Conservation (phyloP, 2,113 vertebrate species). For the Heterochromis multidens region DNA sequence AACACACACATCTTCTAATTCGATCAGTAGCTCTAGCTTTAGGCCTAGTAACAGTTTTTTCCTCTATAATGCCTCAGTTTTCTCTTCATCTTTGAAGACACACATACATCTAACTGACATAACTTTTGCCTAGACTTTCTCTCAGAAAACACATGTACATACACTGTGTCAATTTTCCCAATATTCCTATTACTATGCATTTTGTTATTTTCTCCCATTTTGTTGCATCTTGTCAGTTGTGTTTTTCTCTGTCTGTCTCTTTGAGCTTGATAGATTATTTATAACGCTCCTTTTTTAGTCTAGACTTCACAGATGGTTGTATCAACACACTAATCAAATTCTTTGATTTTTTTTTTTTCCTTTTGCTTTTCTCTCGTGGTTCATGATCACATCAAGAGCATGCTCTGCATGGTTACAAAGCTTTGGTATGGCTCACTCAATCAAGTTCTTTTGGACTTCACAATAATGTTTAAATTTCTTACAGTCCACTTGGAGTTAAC, state of each 20-base stretch:
- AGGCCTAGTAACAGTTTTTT: not conserved
- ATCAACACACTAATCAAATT: conserved; percentile 14
- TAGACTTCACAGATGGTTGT: not conserved
- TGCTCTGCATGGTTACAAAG: not conserved
- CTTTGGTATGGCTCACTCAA: conserved; percentile 24
- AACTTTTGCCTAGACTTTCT: not conserved
- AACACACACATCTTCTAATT: not conserved
- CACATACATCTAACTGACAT: not conserved
- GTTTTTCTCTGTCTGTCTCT: not conserved
- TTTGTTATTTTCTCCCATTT: not conserved
- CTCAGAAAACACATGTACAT: not conserved
- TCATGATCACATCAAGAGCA: conserved; percentile 5
- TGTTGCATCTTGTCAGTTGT: not conserved
- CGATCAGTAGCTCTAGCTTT: not conserved
- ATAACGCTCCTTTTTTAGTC: not conserved
- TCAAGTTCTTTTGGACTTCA: conserved; percentile 11
- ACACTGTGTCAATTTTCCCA: not conserved
- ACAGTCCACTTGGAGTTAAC: not conserved
- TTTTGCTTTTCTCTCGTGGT: not conserved
- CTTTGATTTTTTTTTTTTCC: not conserved
- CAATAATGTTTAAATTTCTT: not conserved
- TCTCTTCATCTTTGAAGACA: not conserved
- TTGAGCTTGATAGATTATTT: not conserved
- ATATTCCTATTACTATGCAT: not conserved
- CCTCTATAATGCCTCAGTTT: not conserved